A percentile compares a stretch with the other conserved stretches of the same genome.
These are phyloP conservation scores for Cabera pusaria DNA, from an alignment of 2,888 invertebrate species.

Conservation along the genomic window DNA sequence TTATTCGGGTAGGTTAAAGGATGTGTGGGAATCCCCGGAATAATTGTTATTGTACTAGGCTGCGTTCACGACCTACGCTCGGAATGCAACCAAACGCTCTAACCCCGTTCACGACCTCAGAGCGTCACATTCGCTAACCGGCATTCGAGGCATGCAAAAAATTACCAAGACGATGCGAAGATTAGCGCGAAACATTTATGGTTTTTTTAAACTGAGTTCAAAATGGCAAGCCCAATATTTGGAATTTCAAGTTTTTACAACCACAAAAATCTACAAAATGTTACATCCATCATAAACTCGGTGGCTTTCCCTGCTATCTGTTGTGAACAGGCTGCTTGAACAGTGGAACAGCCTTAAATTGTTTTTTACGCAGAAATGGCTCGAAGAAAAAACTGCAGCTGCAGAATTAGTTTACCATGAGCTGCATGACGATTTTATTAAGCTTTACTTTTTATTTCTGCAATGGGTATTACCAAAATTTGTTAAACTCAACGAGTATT, in stretches of 20 bases:
- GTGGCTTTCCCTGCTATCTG: constrained; percentile 9
- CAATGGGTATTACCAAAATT: constrained; percentile 14
- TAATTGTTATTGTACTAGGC: too few species aligned
- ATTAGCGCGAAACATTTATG: constrained; percentile 7
- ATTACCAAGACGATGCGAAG: constrained; percentile 8
- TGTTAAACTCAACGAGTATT: constrained; percentile 7
- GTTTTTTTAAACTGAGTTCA: constrained; percentile 4
- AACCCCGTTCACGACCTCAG: too few species aligned
- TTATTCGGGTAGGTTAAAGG: too few species aligned
- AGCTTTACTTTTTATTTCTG: constrained; percentile 2
- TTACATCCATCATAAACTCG: constrained; percentile 10
- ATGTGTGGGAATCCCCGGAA: too few species aligned
- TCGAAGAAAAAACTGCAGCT: constrained; percentile 2
- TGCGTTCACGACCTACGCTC: constrained; percentile 3
- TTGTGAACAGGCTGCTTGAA: constrained; percentile 5
- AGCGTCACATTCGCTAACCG: too few species aligned
- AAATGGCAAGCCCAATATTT: not conserved
- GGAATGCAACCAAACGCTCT: too few species aligned
- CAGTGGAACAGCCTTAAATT: constrained; percentile 9
- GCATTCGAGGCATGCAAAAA: constrained; percentile 12
- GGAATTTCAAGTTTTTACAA: constrained; percentile 5
- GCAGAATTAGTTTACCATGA: constrained; percentile 1
- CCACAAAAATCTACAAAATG: constrained; percentile 2
- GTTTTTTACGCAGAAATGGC: constrained; percentile 7
- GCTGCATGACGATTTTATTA: constrained; percentile 1